A percentile compares a stretch with the other conserved stretches of the same genome.
These are phyloP conservation scores for Cavia porcellus DNA, from an alignment of 2,113 vertebrate genomes.

Conservation along the genomic window DNA sequence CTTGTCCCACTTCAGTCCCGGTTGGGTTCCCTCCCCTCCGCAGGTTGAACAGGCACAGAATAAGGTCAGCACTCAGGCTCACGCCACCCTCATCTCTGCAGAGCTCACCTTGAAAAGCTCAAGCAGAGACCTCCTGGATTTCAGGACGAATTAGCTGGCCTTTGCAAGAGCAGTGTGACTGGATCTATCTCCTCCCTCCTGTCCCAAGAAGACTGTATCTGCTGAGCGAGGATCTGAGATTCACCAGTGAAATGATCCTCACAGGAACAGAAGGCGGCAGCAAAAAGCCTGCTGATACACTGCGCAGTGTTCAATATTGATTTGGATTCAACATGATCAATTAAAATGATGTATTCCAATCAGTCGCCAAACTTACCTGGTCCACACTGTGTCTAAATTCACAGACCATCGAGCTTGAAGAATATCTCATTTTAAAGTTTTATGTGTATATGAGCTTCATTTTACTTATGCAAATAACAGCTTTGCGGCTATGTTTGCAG, in stretches of 20 bases:
- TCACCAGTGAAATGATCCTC: background rate
- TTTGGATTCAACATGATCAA: constrained; percentile 77
- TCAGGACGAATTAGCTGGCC: background rate
- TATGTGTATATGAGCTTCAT: constrained; percentile 81
- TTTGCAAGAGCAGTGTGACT: background rate
- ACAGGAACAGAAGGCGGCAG: background rate
- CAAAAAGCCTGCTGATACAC: background rate
- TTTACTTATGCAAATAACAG: constrained; percentile 86
- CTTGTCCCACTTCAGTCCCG: background rate
- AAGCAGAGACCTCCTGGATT: background rate
- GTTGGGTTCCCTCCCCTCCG: no score
- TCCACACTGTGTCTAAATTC: constrained; percentile 79
- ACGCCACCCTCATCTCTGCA: background rate
- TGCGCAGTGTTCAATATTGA: constrained; percentile 74
- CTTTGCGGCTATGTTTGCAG: constrained; percentile 80
- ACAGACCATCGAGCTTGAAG: constrained; percentile 83
- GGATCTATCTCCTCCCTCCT: background rate
- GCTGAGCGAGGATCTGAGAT: background rate
- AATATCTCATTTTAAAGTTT: constrained; percentile 85
- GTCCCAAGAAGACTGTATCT: background rate
- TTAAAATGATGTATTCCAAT: constrained; percentile 78
- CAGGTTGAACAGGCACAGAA: background rate
- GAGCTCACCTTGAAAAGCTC: background rate
- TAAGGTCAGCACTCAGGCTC: background rate
- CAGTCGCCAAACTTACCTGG: constrained; percentile 82